Evolutionary conservation across 2,113 vertebrate genomes (phyloP).

Genomic region (Hemiprocne comata): DNA sequence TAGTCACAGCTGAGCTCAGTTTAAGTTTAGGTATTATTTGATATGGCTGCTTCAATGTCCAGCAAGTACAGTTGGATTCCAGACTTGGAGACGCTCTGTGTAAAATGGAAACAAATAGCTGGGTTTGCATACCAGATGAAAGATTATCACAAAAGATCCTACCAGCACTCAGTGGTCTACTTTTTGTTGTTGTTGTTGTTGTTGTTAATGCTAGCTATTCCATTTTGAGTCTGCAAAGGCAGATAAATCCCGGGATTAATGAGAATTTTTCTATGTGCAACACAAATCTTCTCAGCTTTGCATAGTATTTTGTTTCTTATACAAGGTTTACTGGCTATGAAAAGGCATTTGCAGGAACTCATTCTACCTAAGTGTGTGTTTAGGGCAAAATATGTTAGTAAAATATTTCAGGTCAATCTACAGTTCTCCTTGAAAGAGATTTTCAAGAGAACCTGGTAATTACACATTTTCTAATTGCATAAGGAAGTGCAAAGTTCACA

Average conservation of each 20-base stretch:
- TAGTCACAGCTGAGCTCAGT: background rate
- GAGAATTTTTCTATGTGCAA: background rate
- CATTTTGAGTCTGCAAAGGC: background rate
- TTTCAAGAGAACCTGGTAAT: background rate
- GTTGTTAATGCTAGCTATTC: constrained; percentile 5
- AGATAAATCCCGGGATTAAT: constrained; percentile 13
- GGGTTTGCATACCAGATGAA: background rate
- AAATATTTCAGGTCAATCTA: background rate
- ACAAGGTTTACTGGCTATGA: background rate
- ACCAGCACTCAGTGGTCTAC: background rate
- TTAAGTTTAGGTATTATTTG: background rate
- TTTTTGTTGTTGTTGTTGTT: background rate
- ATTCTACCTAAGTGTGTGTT: background rate
- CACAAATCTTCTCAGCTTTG: constrained; percentile 39
- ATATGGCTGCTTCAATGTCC: background rate
- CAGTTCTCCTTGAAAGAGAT: background rate
- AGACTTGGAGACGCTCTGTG: background rate
- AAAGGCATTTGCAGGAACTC: background rate
- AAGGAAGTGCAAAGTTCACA: background rate
- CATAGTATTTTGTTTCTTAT: background rate
- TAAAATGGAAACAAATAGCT: background rate
- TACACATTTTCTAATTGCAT: background rate
- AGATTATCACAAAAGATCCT: background rate
- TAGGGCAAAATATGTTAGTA: background rate
- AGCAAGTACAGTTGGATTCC: background rate